phyloP scores from a whole-genome alignment of 2,888 invertebrate species.

The Ferrisia virgata region DNA sequence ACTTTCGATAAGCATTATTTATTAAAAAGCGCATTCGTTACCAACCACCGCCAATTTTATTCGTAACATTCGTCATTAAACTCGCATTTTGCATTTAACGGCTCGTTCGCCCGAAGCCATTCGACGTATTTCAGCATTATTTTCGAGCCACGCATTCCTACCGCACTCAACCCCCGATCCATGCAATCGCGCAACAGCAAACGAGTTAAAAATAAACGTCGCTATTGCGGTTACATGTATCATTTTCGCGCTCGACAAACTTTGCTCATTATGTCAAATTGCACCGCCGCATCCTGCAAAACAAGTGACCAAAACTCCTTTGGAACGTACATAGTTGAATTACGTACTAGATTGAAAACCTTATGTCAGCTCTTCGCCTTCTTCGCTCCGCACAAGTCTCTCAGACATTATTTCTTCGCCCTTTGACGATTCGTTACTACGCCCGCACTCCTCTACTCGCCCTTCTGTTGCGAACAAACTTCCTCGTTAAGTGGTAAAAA shows the following conservation, averaged over 20 bases:
- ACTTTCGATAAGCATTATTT: not conserved
- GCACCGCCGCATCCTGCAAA: not conserved
- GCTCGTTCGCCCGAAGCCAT: not conserved
- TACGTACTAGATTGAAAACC: not conserved
- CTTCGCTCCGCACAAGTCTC: not conserved
- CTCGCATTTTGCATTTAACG: not conserved
- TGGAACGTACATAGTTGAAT: not conserved
- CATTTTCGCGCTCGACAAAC: not conserved
- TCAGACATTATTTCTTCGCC: not conserved
- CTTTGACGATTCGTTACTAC: not conserved
- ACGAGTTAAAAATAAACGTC: not conserved
- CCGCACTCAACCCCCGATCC: not conserved
- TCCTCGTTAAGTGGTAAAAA: too few relatives aligned
- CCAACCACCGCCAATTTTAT: not conserved
- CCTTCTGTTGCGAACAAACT: too few relatives aligned
- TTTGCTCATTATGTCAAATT: not conserved
- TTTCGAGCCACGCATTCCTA: not conserved
- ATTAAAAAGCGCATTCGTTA: not conserved
- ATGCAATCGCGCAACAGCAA: not conserved
- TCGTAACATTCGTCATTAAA: not conserved
- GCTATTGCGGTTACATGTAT: not conserved
- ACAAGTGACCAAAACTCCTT: not conserved
- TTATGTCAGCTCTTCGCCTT: not conserved
- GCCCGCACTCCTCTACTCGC: not conserved
- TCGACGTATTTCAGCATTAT: not conserved